A percentile compares a stretch with the other conserved stretches of the same genome.
phyloP scores from a whole-genome alignment of 1,140 invertebrate genomes.

The Anastatus disparis region DNA sequence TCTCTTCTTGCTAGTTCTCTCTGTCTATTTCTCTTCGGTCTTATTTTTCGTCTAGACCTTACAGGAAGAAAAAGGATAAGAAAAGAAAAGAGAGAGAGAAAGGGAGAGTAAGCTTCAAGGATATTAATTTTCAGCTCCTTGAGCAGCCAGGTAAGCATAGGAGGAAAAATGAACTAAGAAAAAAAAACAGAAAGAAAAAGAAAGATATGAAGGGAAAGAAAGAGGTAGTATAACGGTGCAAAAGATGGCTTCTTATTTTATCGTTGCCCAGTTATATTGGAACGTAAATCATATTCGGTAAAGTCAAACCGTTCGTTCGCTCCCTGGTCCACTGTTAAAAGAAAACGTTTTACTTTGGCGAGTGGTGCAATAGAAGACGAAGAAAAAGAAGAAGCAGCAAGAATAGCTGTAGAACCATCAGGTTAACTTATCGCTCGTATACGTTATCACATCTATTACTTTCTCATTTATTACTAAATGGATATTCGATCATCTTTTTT shows the following conservation, averaged over 20 bases:
- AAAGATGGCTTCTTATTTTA: constrained; percentile 54
- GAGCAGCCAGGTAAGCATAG: constrained; percentile 1
- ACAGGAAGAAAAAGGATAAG: too few species aligned
- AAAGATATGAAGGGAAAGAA: background rate
- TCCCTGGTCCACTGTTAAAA: constrained; percentile 4
- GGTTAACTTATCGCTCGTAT: constrained; percentile 16
- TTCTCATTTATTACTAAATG: constrained; percentile 23
- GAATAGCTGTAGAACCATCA: background rate
- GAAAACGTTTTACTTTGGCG: constrained; percentile 18
- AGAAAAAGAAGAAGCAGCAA: background rate
- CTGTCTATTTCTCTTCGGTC: constrained; percentile 15
- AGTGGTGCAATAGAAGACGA: background rate
- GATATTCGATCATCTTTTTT: too few species aligned
- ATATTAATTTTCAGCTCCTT: constrained; percentile 39
- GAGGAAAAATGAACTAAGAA: background rate
- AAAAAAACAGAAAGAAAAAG: background rate
- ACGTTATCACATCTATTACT: constrained; percentile 9
- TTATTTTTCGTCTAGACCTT: constrained; percentile 39
- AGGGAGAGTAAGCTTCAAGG: constrained; percentile 17
- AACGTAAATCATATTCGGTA: constrained; percentile 57
- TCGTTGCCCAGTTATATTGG: constrained; percentile 55
- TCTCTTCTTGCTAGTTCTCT: background rate
- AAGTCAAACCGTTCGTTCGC: constrained; percentile 43
- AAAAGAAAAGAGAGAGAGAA: too few species aligned
- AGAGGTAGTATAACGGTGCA: background rate